Evolutionary conservation across 1,140 invertebrate species (phyloP), one percentile per base, ranked within the genome.

Genomic region (Caerostris darwini): DNA sequence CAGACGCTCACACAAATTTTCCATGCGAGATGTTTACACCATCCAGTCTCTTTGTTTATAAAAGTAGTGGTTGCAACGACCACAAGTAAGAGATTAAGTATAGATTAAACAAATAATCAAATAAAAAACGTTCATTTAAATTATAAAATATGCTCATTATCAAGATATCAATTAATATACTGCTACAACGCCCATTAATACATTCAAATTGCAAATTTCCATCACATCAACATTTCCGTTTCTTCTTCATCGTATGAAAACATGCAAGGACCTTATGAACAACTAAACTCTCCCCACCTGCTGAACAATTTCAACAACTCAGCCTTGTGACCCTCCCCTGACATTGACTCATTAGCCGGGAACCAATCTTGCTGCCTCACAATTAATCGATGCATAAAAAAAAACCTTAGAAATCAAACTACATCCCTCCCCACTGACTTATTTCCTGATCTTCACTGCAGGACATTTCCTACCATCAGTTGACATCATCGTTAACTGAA

Each of bases 401-500:
- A 85, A 85, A 85, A 85, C 54, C 19, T 3, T 19, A 57, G 82
- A 57, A 57, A 85, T 57, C 17, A 19, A 85, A 57, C 82, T 85
- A 58, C 53, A 56, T 57, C 14, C 57, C 14, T 8, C 82, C 54
- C 57, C 54, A 2, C 82, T 85, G 57, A 17, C 19, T 19, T 34
- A 77, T 19, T 57, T 56, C n/a, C 82, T 81, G 77, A 81, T 54
- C 53, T 81, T 50, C 77, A 34, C 34, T 54, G 77, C 86, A n/a
- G 50, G 64, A 64, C 61, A 56, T 71, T 56, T 19, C 50, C 87
- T 64, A 69, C 87, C 67, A 53, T 53, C 54, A 61, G 87, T 90
- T 90, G 87, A 90, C 87, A 90, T 90, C 87, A 90, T 90, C 87
- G 87, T 90, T 90, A 90, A 71, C 50, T 12, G n/a, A 56, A 71